These are phyloP conservation scores for Hetaerina americana DNA, from an alignment of 1,140 invertebrate species.

Conservation along the genomic window DNA sequence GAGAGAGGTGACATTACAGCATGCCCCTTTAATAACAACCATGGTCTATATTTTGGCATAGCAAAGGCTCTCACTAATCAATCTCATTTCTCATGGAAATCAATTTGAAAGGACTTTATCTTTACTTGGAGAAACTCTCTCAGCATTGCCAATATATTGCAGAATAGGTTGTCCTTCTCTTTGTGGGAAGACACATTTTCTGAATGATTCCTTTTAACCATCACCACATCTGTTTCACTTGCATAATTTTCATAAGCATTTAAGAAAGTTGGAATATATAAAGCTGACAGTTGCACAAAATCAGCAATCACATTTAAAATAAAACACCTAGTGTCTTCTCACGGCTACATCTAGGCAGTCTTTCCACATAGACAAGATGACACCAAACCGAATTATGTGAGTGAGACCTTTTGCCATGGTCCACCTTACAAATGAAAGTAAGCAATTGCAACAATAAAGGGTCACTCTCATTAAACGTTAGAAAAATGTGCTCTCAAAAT, in stretches of 20 bases:
- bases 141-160: background rate
- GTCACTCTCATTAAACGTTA: slow-evolving; percentile 3
- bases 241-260: background rate
- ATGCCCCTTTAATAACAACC: slow-evolving; percentile 14
- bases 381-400: slow-evolving; percentile 18
- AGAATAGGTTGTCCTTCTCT: slow-evolving; percentile 2
- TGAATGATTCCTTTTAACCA: slow-evolving; percentile 34
- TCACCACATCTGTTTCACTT: background rate
- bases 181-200: slow-evolving; percentile 82
- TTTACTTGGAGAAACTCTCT: background rate
- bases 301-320: background rate
- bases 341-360: slow-evolving; percentile 26
- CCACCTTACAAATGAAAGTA: background rate
- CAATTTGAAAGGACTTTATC: background rate
- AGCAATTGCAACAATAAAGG: slow-evolving; percentile 7
- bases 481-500: background rate
- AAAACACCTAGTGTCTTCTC: slow-evolving; percentile 19
- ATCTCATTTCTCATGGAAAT: background rate
- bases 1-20: slow-evolving; percentile 10
- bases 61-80: slow-evolving; percentile 11
- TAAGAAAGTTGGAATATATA: slow-evolving; percentile 20
- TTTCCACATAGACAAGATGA: slow-evolving; percentile 45
- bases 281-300: slow-evolving; percentile 19
- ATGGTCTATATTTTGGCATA: slow-evolving; percentile 10
- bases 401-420: slow-evolving; percentile 17